phyloP scores from a whole-genome alignment of 2,888 invertebrate species.

The Drosophila silvestris region DNA sequence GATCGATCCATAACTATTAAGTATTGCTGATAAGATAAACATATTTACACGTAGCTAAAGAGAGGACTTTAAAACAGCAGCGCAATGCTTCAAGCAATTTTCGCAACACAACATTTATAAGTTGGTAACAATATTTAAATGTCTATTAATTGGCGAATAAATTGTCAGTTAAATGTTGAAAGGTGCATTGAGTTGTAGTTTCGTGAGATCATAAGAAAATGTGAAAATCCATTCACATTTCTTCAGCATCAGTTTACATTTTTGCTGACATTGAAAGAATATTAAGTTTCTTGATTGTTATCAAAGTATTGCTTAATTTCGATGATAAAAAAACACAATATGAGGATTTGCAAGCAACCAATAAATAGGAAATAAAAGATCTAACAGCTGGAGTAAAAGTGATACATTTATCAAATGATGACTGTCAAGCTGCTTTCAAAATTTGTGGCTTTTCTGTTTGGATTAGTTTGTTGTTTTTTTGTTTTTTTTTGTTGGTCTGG shows the following conservation, averaged over 20 bases:
- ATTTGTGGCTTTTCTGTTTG: not conserved
- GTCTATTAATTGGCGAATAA: not conserved
- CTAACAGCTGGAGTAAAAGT: not conserved
- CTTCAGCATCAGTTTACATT: not conserved
- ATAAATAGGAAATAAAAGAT: not conserved
- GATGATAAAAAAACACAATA: not conserved
- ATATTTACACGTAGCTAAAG: not conserved
- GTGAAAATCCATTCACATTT: not conserved
- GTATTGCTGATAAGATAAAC: not conserved
- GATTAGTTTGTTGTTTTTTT: not conserved
- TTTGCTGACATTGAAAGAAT: not conserved
- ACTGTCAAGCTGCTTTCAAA: slow-evolving; percentile 4
- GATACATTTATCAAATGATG: not conserved
- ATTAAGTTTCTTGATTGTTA: not conserved
- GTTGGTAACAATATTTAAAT: not conserved
- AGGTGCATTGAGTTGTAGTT: not conserved
- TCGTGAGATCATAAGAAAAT: not conserved
- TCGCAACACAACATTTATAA: not conserved
- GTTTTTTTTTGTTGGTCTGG: not conserved
- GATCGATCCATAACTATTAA: not conserved
- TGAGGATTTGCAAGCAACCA: not conserved
- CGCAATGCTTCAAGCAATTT: not conserved
- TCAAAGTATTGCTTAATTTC: not conserved
- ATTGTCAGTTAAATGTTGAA: not conserved
- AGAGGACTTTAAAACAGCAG: not conserved